Conservation (phyloP, 2,113 vertebrate genomes). For the Cyrtonyx montezumae region DNA sequence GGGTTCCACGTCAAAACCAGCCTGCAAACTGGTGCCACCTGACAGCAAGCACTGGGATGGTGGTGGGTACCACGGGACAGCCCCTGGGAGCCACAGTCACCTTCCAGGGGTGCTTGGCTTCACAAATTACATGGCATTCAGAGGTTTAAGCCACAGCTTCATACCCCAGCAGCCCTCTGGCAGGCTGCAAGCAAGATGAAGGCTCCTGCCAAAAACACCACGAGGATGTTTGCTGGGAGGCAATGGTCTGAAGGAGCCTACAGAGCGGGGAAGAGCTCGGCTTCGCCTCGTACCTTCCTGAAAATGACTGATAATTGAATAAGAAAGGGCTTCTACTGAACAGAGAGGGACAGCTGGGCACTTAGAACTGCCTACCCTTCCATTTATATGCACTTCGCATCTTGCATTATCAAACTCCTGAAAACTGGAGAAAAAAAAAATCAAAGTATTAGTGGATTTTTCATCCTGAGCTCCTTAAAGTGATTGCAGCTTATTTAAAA, state of each 20-base stretch:
- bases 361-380: not conserved
- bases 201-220: not conserved
- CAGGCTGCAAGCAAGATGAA: not conserved
- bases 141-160: not conserved
- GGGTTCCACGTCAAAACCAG: not conserved
- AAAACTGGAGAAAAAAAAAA: not conserved
- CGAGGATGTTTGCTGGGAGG: not conserved
- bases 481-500: slow-evolving; percentile 47
- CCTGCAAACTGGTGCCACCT: rapidly evolving
- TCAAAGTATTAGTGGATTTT: slow-evolving; percentile 19
- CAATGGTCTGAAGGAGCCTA: not conserved
- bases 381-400: not conserved
- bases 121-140: rapidly evolving
- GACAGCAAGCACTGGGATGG: not conserved
- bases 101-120: not conserved
- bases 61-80: not conserved
- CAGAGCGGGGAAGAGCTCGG: not conserved
- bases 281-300: not conserved
- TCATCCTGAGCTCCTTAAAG: slow-evolving; percentile 23
- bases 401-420: not conserved
- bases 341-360: not conserved
- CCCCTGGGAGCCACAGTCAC: rapidly evolving
- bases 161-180: too few relatives aligned
- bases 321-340: not conserved
- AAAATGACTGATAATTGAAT: not conserved